phyloP scores from a whole-genome alignment of 1,140 invertebrate genomes.

The Penaeus vannamei region DNA sequence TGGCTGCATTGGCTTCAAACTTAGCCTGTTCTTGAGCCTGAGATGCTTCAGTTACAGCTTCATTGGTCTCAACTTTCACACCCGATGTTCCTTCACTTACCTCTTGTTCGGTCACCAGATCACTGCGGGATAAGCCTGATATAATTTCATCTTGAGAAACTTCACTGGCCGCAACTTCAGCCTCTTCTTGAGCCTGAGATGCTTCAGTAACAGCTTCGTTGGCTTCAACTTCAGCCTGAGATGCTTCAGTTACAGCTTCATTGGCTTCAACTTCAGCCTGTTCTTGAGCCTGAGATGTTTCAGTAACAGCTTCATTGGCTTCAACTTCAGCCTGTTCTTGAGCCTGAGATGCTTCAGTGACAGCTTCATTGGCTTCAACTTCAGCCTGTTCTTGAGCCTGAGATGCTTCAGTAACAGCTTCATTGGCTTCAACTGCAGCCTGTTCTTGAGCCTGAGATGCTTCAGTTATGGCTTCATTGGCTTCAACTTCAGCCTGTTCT shows the following conservation, averaged over 20 bases:
- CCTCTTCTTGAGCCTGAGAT: background rate
- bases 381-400: background rate
- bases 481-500: background rate
- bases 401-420: background rate
- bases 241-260: background rate
- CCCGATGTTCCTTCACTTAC: background rate
- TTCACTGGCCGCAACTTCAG: background rate
- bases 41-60: too few species aligned
- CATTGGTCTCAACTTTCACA: background rate
- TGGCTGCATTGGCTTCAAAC: too few species aligned
- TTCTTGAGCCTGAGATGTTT: background rate
- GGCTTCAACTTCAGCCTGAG: background rate
- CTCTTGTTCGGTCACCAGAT: too few species aligned
- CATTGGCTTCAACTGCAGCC: background rate
- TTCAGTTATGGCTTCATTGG: background rate
- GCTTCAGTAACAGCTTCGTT: background rate
- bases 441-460: background rate
- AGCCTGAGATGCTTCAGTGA: background rate
- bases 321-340: background rate
- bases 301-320: background rate
- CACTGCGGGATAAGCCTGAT: too few species aligned
- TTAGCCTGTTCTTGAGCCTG: too few species aligned
- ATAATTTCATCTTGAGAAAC: background rate
- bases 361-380: conserved; percentile 6
- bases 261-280: background rate